phyloP scores from a whole-genome alignment of 2,888 invertebrate genomes.

The Eutolmus rufibarbis region DNA sequence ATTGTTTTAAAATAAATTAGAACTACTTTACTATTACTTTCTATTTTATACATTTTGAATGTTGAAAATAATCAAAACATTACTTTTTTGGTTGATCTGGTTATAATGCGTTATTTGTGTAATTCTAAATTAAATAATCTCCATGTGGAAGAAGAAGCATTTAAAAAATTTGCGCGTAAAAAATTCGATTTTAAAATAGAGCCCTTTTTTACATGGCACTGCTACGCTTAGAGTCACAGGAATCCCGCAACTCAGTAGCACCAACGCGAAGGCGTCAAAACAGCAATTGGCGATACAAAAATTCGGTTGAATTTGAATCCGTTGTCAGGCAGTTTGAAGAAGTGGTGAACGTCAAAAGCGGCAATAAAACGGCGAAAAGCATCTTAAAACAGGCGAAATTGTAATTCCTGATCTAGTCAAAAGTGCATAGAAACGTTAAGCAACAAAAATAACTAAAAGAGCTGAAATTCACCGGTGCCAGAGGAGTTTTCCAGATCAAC shows the following conservation, averaged over 20 bases:
- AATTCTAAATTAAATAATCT: too few species aligned
- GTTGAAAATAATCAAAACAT: too few species aligned
- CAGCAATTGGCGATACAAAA: background rate
- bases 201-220: background rate
- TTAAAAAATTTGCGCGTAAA: background rate
- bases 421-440: background rate
- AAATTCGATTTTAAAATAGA: background rate
- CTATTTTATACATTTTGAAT: too few species aligned
- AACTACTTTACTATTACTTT: too few species aligned
- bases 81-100: too few species aligned
- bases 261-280: background rate
- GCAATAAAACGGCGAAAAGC: background rate
- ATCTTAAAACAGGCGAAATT: background rate
- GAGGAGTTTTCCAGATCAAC: background rate
- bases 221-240: background rate
- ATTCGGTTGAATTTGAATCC: slow-evolving; percentile 28
- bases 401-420: background rate
- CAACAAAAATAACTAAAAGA: background rate
- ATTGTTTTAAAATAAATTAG: too few species aligned
- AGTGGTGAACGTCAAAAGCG: background rate
- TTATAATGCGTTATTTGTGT: too few species aligned
- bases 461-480: background rate
- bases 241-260: background rate
- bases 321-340: background rate
- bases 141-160: background rate